Conservation (phyloP, 2,797 vertebrate genomes). For the Coregonus ussuriensis region DNA sequence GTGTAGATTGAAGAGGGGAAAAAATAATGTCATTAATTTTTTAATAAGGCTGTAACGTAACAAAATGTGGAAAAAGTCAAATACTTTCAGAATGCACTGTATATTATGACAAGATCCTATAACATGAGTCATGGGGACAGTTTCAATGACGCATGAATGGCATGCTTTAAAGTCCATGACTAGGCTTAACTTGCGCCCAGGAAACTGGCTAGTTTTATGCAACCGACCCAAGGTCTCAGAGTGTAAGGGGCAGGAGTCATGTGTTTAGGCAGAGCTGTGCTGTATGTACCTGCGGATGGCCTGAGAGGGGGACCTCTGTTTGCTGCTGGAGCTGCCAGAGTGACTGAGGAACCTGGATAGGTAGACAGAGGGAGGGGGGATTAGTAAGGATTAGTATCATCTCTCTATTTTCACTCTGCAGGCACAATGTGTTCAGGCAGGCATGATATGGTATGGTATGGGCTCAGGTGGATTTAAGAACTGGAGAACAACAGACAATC, state of each 20-base stretch:
- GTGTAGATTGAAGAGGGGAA: no score
- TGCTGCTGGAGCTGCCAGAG: slow-evolving; percentile 84
- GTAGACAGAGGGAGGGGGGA: neutral
- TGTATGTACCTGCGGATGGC: slow-evolving; percentile 81
- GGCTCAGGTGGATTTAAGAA: neutral
- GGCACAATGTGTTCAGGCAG: neutral
- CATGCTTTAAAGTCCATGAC: no score
- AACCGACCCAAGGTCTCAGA: neutral
- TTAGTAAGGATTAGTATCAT: no score
- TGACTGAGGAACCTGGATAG: slow-evolving; percentile 85
- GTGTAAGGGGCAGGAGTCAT: neutral
- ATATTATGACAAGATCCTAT: neutral
- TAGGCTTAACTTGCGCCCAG: neutral
- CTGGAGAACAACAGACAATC: slow-evolving; percentile 1
- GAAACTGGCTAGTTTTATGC: neutral
- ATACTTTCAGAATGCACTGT: no score
- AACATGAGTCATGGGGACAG: neutral
- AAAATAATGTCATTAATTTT: no score
- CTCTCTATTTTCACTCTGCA: neutral
- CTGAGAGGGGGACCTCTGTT: slow-evolving; percentile 82
- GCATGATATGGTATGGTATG: no score
- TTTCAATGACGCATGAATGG: neutral
- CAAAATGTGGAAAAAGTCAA: no score
- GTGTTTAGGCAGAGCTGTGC: neutral
- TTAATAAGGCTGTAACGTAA: no score